Evolutionary conservation across 2,797 vertebrate genomes (phyloP), one percentile per base, ranked within the genome.

Genomic region (Naso thynnoides): DNA sequence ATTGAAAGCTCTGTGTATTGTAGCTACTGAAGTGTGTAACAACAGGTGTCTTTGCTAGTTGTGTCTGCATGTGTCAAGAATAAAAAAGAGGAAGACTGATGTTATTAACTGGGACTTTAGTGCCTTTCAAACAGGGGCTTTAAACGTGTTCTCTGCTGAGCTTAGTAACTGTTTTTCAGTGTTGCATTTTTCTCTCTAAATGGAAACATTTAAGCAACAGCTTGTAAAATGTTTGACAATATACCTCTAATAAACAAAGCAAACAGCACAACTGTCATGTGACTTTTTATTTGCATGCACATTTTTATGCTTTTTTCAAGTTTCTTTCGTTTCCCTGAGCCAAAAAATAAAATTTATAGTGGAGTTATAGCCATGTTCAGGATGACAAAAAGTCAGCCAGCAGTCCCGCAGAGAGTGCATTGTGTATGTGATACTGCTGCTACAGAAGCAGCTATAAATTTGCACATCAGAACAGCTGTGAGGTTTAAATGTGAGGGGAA

Each of bases 211-310:
- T 88, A 91, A 92, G 85, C 89, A 91, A 82, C 74, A 84, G 89
- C 91, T 92, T 95, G 91, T 92, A 92, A 88, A 92, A 91, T 91
- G 90, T 94, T 93, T 92, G 85, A 90, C 84, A 83, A 92, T 93
- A 93, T 94, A 93, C 91, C 92, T 94, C 93, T 88, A 93, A 94
- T 95, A 95, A 95, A 95, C 86, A 82, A 82, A 91, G 89, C 88
- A 89, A 92, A 85, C 87, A 83, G 82, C 74, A 87, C 36, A 44
- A 29, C 65, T 83, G 70, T 81, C 60, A 38, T 2, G 3, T 73
- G 70, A 70, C 61, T 85, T 84, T 85, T 84, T 61, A 80, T 67
- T 72, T 58, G 24, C 15, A 29, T 69, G 9, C 19, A 29, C 16
- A 4, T 3, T 54, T 77, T 58, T 23, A 6, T 45, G 3, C 38